Conservation (phyloP, 2,797 vertebrate species). For the Lacerta viridis region DNA sequence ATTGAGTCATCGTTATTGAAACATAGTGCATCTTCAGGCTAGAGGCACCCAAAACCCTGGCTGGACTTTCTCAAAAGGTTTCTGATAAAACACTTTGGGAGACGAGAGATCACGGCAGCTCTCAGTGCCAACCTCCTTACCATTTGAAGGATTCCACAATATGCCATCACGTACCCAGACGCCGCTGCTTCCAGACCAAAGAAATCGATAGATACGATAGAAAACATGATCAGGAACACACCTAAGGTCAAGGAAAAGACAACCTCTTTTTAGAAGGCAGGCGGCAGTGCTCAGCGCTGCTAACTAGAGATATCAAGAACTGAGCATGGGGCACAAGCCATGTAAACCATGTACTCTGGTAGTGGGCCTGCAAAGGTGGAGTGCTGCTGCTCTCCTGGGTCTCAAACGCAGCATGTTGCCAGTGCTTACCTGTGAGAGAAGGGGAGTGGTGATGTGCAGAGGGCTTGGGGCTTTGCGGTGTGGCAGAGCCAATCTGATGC, state of each 20-base stretch:
- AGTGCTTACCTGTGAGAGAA: no score
- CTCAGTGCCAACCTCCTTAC: conserved; percentile 76
- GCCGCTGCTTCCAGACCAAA: conserved; percentile 89
- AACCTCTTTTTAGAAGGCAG: not conserved
- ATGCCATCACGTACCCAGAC: conserved; percentile 92
- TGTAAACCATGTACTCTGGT: not conserved
- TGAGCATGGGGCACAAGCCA: not conserved
- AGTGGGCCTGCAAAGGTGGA: no score
- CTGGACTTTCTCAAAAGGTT: not conserved
- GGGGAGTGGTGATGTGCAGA: no score
- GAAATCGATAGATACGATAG: conserved; percentile 91
- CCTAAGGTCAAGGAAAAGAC: conserved; percentile 76
- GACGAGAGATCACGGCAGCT: not conserved
- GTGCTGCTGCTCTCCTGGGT: no score
- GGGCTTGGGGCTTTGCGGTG: no score
- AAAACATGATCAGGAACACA: conserved; percentile 95
- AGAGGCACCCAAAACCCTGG: not conserved
- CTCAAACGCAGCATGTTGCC: no score
- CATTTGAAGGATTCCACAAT: conserved; percentile 91
- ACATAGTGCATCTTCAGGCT: not conserved
- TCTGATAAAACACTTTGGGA: not conserved
- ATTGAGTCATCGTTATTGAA: not conserved
- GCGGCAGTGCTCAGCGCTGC: not conserved
- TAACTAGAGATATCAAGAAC: not conserved
- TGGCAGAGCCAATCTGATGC: no score